Evolutionary conservation across 2,888 invertebrate genomes (phyloP).

Genomic region (Ligdia adustata): DNA sequence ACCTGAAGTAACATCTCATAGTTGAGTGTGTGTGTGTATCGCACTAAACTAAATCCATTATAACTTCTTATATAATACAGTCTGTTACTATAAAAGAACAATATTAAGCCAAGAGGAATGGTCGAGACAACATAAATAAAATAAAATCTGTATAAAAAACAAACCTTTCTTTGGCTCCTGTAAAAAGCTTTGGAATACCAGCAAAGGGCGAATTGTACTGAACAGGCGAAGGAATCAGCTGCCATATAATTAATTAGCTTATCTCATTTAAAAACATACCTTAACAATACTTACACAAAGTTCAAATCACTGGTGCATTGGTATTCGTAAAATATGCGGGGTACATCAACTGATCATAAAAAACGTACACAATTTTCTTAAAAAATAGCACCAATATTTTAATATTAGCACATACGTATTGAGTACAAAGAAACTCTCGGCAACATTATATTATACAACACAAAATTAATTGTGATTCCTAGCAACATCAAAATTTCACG

Average conservation of each 20-base stretch:
- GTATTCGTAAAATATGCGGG: constrained; percentile 38
- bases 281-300: constrained; percentile 44
- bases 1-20: neutral
- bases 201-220: constrained; percentile 65
- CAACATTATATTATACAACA: constrained; percentile 44
- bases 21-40: constrained; percentile 36
- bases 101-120: constrained; percentile 55
- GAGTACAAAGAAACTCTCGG: constrained; percentile 51
- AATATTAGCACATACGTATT: constrained; percentile 74
- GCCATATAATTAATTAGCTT: constrained; percentile 26
- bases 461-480: constrained; percentile 58
- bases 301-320: constrained; percentile 74
- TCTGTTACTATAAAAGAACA: constrained; percentile 42
- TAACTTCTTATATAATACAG: constrained; percentile 41
- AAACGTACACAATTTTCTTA: constrained; percentile 56
- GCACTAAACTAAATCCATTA: constrained; percentile 37
- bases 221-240: constrained; percentile 53
- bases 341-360: constrained; percentile 47
- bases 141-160: constrained; percentile 52
- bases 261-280: constrained; percentile 54
- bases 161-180: constrained; percentile 68
- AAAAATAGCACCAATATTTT: constrained; percentile 80
- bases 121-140: constrained; percentile 49
- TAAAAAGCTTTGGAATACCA: constrained; percentile 58
- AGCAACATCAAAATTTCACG: constrained; percentile 62